A percentile compares a stretch with the other conserved stretches of the same genome.
phyloP scores from a whole-genome alignment of 92 coral and sea anemone genomes.

The Phenganax stokvisi region DNA sequence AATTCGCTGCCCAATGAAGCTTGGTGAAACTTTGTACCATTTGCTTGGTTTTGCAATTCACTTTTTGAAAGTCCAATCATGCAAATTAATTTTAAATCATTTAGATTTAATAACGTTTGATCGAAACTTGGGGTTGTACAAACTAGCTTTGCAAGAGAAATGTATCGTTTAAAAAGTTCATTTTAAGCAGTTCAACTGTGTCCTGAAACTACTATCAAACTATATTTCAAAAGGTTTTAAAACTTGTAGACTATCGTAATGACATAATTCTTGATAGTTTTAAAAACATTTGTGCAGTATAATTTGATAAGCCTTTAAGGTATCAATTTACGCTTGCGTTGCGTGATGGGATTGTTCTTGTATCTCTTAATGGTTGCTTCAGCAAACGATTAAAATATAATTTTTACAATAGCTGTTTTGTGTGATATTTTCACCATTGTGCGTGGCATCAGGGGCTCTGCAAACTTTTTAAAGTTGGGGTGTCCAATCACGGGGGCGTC shows the following conservation, averaged over 20 bases:
- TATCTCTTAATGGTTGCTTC: conserved; percentile 13
- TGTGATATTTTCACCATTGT: neutral
- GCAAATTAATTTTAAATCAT: too few species aligned
- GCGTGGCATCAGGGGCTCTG: too few species aligned
- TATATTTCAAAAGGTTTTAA: conserved; percentile 3
- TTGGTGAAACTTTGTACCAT: too few species aligned
- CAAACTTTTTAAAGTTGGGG: too few species aligned
- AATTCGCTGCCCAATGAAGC: too few species aligned
- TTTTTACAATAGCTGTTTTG: conserved; percentile 18
- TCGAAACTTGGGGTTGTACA: too few species aligned
- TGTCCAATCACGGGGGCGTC: too few species aligned
- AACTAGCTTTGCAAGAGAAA: neutral
- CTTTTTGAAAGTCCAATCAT: too few species aligned
- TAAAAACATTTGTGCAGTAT: neutral
- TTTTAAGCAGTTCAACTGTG: too few species aligned
- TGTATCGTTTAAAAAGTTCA: neutral
- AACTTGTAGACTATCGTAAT: neutral
- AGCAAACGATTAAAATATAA: conserved; percentile 33
- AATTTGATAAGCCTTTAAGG: neutral
- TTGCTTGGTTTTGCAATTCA: too few species aligned
- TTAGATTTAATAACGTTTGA: too few species aligned
- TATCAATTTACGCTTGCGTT: conserved; percentile 5
- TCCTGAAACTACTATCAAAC: neutral
- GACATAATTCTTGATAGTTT: neutral
- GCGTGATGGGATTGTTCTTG: conserved; percentile 13